Conservation (phyloP, 2,888 invertebrate genomes). For the Aleiodes leptofemur region DNA sequence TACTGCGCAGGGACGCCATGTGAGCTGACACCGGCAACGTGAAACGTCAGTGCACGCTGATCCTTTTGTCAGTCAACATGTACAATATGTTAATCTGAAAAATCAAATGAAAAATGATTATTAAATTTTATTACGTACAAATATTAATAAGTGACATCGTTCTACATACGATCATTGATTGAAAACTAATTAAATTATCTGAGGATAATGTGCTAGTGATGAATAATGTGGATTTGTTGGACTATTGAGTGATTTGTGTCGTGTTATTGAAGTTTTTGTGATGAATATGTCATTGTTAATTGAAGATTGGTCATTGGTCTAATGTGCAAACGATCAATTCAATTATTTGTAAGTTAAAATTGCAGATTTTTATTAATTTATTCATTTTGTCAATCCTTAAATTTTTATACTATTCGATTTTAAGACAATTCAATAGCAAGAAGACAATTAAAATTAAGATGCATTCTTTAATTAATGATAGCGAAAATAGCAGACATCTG, state of each 20-base stretch:
- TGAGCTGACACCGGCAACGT: conserved; percentile 26
- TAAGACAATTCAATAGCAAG: no score
- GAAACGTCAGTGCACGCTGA: conserved; percentile 23
- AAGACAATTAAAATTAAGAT: no score
- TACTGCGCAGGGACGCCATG: conserved; percentile 32
- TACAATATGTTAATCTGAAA: neutral
- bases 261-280: neutral
- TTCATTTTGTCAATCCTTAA: no score
- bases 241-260: neutral
- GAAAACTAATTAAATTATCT: neutral
- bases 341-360: conserved; percentile 11
- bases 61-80: conserved; percentile 10
- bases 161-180: neutral
- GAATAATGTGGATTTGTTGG: neutral
- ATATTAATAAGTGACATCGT: neutral
- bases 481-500: no score
- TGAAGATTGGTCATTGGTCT: neutral
- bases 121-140: neutral
- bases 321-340: conserved; percentile 13
- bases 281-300: neutral
- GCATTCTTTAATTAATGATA: no score
- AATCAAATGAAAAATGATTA: neutral
- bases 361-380: neutral
- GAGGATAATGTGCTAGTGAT: neutral
- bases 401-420: no score